These are phyloP conservation scores for Junco hyemalis DNA, from an alignment of 2,113 vertebrate species.

Conservation along the genomic window DNA sequence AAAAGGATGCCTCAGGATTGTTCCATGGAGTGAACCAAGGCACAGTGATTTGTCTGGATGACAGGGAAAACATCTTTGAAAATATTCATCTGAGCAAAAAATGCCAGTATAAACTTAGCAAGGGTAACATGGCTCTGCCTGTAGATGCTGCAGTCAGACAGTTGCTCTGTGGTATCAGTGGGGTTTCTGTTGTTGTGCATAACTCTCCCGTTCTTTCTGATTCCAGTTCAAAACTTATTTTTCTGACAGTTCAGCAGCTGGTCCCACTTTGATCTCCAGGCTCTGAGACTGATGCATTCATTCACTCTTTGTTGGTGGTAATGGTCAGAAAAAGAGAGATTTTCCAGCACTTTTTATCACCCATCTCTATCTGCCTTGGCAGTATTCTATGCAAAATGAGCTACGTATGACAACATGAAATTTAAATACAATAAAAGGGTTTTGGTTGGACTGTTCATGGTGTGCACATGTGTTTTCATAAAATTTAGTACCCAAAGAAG, in stretches of 20 bases:
- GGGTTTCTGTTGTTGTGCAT: neutral
- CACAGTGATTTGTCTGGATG: neutral
- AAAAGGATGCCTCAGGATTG: neutral
- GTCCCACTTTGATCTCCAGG: neutral
- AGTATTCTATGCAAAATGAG: neutral
- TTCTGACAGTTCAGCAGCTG: neutral
- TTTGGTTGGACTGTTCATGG: neutral
- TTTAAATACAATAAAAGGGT: neutral
- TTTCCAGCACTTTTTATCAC: neutral
- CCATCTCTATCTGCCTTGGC: neutral
- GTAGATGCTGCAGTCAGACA: neutral
- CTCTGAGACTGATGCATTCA: neutral
- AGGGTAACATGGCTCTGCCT: neutral
- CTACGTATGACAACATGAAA: neutral
- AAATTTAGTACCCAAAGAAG: neutral
- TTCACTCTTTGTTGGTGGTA: neutral
- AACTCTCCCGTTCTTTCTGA: neutral
- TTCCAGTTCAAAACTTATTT: neutral
- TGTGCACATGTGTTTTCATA: neutral
- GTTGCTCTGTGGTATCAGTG: neutral
- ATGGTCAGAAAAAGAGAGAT: neutral
- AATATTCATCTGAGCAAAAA: neutral
- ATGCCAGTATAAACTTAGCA: neutral
- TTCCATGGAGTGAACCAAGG: neutral
- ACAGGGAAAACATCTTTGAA: neutral